phyloP scores from a whole-genome alignment of 2,888 invertebrate genomes.

The Arge pagana region DNA sequence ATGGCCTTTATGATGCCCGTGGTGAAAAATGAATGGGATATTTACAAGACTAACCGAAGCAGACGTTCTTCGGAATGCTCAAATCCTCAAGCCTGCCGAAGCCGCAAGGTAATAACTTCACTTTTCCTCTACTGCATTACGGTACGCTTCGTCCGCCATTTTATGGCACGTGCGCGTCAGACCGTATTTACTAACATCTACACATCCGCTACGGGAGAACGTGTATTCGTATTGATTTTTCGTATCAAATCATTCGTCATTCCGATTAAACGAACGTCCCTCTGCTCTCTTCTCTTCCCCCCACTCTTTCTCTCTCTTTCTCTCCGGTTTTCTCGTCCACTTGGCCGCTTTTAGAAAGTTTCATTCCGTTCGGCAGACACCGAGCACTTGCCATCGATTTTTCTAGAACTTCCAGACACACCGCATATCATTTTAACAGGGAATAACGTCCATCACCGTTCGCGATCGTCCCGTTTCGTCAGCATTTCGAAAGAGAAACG shows the following conservation, averaged over 20 bases:
- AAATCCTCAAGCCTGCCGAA: constrained; percentile 65
- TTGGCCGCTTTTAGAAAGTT: constrained; percentile 16
- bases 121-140: background rate
- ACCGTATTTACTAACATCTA: too few species aligned
- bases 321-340: background rate
- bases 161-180: constrained; percentile 17
- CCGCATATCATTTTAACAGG: too few species aligned
- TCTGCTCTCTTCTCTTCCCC: background rate
- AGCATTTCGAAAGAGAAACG: too few species aligned
- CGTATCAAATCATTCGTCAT: background rate
- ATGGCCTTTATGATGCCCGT: constrained; percentile 98
- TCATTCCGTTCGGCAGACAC: background rate
- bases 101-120: constrained; percentile 64
- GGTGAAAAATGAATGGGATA: constrained; percentile 91
- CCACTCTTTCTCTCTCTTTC: background rate
- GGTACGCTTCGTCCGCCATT: constrained; percentile 4
- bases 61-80: constrained; percentile 78
- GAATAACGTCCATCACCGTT: too few species aligned
- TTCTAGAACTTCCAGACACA: constrained; percentile 12
- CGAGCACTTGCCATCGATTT: constrained; percentile 2
- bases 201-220: too few species aligned
- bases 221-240: background rate
- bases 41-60: constrained; percentile 82
- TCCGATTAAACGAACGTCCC: background rate
- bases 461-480: too few species aligned